Percentiles rank a stretch among this genome's conserved stretches.
Conservation (phyloP, 2,888 invertebrate species). For the Thereva nobilitata region DNA sequence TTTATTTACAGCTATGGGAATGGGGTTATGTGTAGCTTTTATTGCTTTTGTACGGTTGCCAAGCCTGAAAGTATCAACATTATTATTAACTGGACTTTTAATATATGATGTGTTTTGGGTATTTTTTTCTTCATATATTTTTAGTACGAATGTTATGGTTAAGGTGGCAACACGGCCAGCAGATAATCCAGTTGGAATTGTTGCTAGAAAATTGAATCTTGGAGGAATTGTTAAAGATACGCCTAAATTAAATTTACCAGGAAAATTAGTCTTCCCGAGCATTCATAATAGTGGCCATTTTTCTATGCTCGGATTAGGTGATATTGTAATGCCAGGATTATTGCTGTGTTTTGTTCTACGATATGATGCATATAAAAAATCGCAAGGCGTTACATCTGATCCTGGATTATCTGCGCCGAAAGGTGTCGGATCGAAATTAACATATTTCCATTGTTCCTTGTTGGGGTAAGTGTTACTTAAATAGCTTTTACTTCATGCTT, state of each 20-base stretch:
- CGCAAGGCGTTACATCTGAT: constrained; percentile 61
- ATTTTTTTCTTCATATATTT: constrained; percentile 97
- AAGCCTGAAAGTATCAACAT: constrained; percentile 92
- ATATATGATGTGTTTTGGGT: constrained; percentile 99
- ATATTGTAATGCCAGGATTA: constrained; percentile 94
- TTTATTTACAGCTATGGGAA: constrained; percentile 80
- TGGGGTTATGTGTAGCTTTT: constrained; percentile 97
- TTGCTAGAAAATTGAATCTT: constrained; percentile 89
- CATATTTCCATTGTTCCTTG: constrained; percentile 98
- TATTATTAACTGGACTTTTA: constrained; percentile 88
- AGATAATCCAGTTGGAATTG: constrained; percentile 90
- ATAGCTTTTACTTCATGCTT: background rate
- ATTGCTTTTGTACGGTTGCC: constrained; percentile 95
- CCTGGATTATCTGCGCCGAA: constrained; percentile 63
- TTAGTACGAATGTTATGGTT: constrained; percentile 98
- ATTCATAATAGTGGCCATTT: constrained; percentile 96
- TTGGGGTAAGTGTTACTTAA: constrained; percentile 66
- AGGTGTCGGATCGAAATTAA: constrained; percentile 69
- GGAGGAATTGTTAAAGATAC: constrained; percentile 89
- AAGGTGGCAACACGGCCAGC: constrained; percentile 86
- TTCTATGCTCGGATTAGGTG: constrained; percentile 89
- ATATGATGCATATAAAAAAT: constrained; percentile 96
- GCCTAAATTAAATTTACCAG: constrained; percentile 93
- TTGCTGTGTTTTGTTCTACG: constrained; percentile 94
- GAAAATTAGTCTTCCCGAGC: constrained; percentile 96